Evolutionary conservation across 2,888 invertebrate species (phyloP), one percentile per base, ranked within the genome.

Genomic region (Coenonympha arcania): DNA sequence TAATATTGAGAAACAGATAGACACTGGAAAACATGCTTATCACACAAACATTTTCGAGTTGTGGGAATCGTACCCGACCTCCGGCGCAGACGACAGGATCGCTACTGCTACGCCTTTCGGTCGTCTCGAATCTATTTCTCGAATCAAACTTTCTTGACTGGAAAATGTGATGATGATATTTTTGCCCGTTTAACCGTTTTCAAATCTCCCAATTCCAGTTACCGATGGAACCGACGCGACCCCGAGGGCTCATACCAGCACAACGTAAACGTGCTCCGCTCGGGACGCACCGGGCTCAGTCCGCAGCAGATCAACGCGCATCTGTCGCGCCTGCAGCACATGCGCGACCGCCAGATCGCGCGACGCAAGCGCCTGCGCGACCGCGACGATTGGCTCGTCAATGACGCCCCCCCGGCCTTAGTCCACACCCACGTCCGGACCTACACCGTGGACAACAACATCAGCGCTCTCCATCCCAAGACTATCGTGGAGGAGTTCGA

Each of bases 401-500:
- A 80, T 67, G 76, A 80, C 51, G 70, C 72, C 0, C 68, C 65
- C 20, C 76, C 71, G n/a, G 71, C 71, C 0, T 71, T 87, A 13
- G 73, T 83, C 4, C 76, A 86, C 15, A 84, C 87, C 1, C 89
- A 87, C 63, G 87, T 82, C 5, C 65, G 78, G 9, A 89, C 89
- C 0, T 89, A 89, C 65, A 87, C 84, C 5, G 73, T 88, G 22
- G 79, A 87, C 36, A 85, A 84, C 55, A 85, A 86, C 52, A 79
- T 87, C 52, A 87, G 88, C 65, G 88, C 88, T 0, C 69, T 89
- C 3, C 88, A 89, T 61, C 90, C 90, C 2, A 88, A 87, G 58
- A 84, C 88, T 1, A 89, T 89, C 28, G 87, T 89, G 0, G 90
- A 90, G 62, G 85, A 85, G 58, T 82, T 87, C 58, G 79, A 83